These are phyloP conservation scores for Melanostoma scalare DNA, from an alignment of 2,888 invertebrate genomes.

Conservation along the genomic window DNA sequence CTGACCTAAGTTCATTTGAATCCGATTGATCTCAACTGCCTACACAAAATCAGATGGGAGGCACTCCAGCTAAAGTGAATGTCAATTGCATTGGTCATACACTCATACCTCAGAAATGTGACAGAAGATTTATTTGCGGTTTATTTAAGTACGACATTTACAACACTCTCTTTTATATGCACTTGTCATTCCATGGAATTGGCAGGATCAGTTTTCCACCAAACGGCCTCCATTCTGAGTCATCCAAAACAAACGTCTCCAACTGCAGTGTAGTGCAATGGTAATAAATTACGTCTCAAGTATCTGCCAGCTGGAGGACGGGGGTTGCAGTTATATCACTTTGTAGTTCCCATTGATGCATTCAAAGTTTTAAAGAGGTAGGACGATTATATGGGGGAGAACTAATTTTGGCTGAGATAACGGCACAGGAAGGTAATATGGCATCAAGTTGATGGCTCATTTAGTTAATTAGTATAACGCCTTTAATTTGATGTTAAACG, in stretches of 20 bases:
- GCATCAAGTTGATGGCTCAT: slow-evolving; percentile 67
- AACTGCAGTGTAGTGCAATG: slow-evolving; percentile 13
- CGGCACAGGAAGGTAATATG: slow-evolving; percentile 36
- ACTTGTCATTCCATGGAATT: slow-evolving; percentile 54
- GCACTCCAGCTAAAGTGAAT: slow-evolving; percentile 26
- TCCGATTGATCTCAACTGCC: slow-evolving; percentile 56
- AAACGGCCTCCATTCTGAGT: neutral
- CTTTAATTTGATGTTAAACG: slow-evolving; percentile 63
- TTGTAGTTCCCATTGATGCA: neutral
- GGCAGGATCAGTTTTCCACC: slow-evolving; percentile 47
- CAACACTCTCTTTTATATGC: slow-evolving; percentile 22
- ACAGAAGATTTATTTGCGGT: slow-evolving; percentile 45
- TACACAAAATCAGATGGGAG: slow-evolving; percentile 18
- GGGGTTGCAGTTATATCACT: slow-evolving; percentile 18
- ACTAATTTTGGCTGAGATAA: slow-evolving; percentile 32
- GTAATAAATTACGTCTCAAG: slow-evolving; percentile 62
- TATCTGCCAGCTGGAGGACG: slow-evolving; percentile 37
- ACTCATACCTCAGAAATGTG: slow-evolving; percentile 14
- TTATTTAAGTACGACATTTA: slow-evolving; percentile 15
- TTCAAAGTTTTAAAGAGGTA: neutral
- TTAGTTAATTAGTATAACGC: slow-evolving; percentile 63
- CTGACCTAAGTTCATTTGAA: slow-evolving; percentile 61
- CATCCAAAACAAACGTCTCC: slow-evolving; percentile 32
- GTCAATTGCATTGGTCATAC: slow-evolving; percentile 48
- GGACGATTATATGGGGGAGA: neutral